These are phyloP conservation scores for Neoarius graeffei DNA, from an alignment of 2,113 vertebrate species.

Conservation along the genomic window DNA sequence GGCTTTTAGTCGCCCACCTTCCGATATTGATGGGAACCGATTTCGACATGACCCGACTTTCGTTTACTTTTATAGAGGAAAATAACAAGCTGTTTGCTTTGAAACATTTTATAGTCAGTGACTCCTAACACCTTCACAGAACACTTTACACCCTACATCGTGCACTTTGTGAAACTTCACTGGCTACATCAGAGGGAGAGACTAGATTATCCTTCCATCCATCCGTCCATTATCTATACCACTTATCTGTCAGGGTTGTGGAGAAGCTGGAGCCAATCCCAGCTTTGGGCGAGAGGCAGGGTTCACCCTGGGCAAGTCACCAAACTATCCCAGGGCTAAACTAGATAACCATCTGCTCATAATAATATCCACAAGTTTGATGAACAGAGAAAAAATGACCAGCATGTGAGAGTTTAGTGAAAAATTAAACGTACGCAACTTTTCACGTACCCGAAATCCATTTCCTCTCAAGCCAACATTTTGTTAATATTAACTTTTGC, in stretches of 20 bases:
- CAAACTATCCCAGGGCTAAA: too few species aligned
- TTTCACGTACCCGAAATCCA: background rate
- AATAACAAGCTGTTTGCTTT: background rate
- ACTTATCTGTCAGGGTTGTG: too few species aligned
- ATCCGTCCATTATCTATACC: too few species aligned
- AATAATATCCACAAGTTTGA: background rate
- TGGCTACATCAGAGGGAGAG: background rate
- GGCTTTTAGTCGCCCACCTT: slow-evolving; percentile 48
- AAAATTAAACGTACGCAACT: background rate
- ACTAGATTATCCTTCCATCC: too few species aligned
- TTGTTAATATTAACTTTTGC: background rate
- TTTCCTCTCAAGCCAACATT: background rate
- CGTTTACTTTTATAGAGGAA: background rate
- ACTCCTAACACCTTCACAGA: background rate
- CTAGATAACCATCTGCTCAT: background rate
- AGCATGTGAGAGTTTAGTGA: background rate
- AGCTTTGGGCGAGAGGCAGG: too few species aligned
- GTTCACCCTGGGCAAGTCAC: too few species aligned
- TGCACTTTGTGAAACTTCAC: background rate
- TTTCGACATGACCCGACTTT: background rate
- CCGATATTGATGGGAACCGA: slow-evolving; percentile 1
- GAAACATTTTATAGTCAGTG: background rate
- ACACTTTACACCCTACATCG: background rate
- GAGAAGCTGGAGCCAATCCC: too few species aligned
- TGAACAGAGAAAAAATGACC: background rate